These are phyloP conservation scores for Papilio dardanus DNA, from an alignment of 1,140 invertebrate genomes.

Conservation along the genomic window DNA sequence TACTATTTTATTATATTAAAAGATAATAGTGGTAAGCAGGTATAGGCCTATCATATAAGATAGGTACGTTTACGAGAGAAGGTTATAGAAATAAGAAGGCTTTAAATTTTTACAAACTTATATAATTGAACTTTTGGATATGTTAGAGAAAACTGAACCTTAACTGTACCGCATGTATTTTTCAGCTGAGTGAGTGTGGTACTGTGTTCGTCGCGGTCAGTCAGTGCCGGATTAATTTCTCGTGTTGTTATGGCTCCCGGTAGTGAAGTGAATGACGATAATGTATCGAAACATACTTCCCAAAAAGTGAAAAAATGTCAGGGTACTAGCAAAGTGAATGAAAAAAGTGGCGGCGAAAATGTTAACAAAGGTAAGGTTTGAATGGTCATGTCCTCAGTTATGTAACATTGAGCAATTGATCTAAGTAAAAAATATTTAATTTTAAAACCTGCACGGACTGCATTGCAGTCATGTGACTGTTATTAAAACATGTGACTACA, in stretches of 20 bases:
- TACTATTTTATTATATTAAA: neutral
- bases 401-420: constrained; percentile 74
- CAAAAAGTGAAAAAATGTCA: constrained; percentile 82
- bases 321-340: constrained; percentile 68
- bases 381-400: constrained; percentile 77
- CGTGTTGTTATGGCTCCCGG: constrained; percentile 83
- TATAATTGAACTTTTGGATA: constrained; percentile 48
- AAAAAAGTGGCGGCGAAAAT: constrained; percentile 70
- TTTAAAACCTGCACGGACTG: constrained; percentile 50
- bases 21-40: constrained; percentile 3
- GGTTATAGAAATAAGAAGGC: constrained; percentile 43
- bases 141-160: constrained; percentile 74
- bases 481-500: constrained; percentile 45
- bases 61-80: constrained; percentile 16
- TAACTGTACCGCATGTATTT: constrained; percentile 81
- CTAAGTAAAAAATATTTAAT: constrained; percentile 44
- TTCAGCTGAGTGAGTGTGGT: constrained; percentile 78
- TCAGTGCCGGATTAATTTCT: constrained; percentile 78
- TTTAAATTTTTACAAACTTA: constrained; percentile 54
- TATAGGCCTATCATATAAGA: constrained; percentile 39
- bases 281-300: constrained; percentile 73
- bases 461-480: constrained; percentile 65
- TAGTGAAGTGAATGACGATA: constrained; percentile 83
- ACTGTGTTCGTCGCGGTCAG: constrained; percentile 79
- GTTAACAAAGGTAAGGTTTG: constrained; percentile 78